Percentiles rank a stretch among this genome's conserved stretches.
Evolutionary conservation across 2,888 invertebrate genomes (phyloP).

Genomic region (Stenodera caucasica): DNA sequence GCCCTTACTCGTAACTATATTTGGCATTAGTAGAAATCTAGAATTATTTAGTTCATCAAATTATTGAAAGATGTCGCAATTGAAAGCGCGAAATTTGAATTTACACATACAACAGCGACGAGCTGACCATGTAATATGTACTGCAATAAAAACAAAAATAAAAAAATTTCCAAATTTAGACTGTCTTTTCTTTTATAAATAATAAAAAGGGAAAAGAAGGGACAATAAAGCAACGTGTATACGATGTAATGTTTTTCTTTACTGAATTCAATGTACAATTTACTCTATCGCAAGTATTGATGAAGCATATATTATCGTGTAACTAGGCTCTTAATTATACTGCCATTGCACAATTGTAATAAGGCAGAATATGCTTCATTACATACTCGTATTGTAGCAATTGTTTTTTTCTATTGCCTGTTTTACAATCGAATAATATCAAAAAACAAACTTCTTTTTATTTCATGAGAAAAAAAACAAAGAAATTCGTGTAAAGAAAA

Average conservation of each 20-base stretch:
- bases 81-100: no score
- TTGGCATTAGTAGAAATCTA: background rate
- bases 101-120: no score
- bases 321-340: constrained; percentile 33
- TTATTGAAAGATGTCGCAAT: background rate
- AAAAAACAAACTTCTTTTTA: constrained; percentile 11
- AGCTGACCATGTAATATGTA: no score
- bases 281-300: constrained; percentile 34
- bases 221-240: background rate
- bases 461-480: constrained; percentile 13
- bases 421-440: constrained; percentile 18
- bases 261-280: constrained; percentile 34
- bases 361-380: constrained; percentile 34
- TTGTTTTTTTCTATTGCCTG: constrained; percentile 24
- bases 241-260: constrained; percentile 18
- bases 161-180: no score
- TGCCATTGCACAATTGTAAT: constrained; percentile 32
- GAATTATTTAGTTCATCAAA: background rate
- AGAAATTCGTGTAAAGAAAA: constrained; percentile 22
- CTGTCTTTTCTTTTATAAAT: no score
- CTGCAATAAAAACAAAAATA: no score
- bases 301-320: constrained; percentile 34
- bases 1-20: background rate
- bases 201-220: no score
- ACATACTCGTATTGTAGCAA: constrained; percentile 25